Conservation (phyloP, 2,888 invertebrate species). For the Venustoraphidia nigricollis region DNA sequence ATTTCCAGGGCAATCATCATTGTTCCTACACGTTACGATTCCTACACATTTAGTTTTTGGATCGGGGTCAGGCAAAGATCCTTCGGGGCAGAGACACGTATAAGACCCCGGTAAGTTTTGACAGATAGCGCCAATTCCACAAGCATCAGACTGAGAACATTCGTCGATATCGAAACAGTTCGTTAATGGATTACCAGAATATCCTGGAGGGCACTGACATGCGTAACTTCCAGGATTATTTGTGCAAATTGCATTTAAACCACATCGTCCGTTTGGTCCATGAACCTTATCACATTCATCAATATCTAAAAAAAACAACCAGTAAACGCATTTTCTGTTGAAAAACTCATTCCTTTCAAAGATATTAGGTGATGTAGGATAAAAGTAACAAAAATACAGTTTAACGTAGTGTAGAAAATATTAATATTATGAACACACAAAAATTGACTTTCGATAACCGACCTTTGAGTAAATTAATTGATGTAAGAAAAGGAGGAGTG, state of each 20-base stretch:
- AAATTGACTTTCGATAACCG: too few relatives aligned
- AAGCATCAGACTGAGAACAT: slow-evolving; percentile 51
- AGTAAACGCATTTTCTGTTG: neutral
- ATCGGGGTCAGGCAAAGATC: slow-evolving; percentile 70
- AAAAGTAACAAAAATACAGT: too few relatives aligned
- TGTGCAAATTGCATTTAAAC: slow-evolving; percentile 64
- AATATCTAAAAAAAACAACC: slow-evolving; percentile 42
- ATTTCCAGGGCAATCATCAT: slow-evolving; percentile 78
- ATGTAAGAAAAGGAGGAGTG: neutral
- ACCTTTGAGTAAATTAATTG: too few relatives aligned
- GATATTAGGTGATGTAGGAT: too few relatives aligned
- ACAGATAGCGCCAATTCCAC: slow-evolving; percentile 71
- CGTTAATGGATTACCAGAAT: slow-evolving; percentile 67
- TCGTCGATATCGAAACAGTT: slow-evolving; percentile 76
- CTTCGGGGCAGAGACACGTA: slow-evolving; percentile 66
- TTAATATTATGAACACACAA: too few relatives aligned
- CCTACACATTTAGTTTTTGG: slow-evolving; percentile 67
- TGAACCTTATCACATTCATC: slow-evolving; percentile 73
- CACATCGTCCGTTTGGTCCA: slow-evolving; percentile 70
- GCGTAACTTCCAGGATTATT: slow-evolving; percentile 66
- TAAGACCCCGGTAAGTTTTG: slow-evolving; percentile 63
- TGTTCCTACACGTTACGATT: slow-evolving; percentile 58
- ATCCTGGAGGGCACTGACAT: slow-evolving; percentile 74
- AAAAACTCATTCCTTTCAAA: neutral
- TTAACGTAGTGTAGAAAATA: too few relatives aligned